Base-by-base conservation (phyloP, 2,888 invertebrate genomes). In the Neoitamus cyanurus region DNA sequence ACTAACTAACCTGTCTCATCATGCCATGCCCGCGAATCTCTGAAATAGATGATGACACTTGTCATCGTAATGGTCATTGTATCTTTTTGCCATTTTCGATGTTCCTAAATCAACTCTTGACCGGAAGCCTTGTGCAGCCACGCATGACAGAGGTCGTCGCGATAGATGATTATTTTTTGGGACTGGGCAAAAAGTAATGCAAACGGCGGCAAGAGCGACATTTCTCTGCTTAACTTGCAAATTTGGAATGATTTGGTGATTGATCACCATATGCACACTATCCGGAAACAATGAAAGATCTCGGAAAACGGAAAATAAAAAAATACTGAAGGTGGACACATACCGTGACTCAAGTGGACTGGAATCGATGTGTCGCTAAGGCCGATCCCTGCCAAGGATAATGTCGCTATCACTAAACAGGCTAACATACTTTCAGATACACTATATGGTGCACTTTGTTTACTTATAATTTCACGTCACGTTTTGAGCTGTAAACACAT, bases 71-170 rank as follows among this genome's bases (percentile, higher is more conserved):
- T 75, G 58, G 30, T 48, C 31, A 58, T 78, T 78, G 78, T 78
- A 31, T 20, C 15, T 58, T 58, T 58, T 58, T 58, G 58, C 58
- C 58, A 58, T 58, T 58, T 58, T 58, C 58, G 25, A 58, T 58
- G 58, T 58, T 78, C 3, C 48, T 20, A 72, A 83, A 73, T 48
- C 70, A 80, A 78, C 80, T 70, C 42, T 58, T 72, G 46, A 80
- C 86, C 85, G 86, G 86, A 86, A 86, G 84, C 42, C 4, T 31
- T 70, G 83, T 72, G 83, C 46, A 85, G 58, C 85, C 86, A 85
- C 84, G 86, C 86, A 85, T 86, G 84, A 86, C 85, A 83, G 86
- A 86, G 86, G 86, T 86, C 84, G 83, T 15, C 70, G 31, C n/a
- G n/a, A 58, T 58, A 20, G 9, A 58, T 58, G 58, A 58, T 42